Evolutionary conservation across 2,113 vertebrate genomes (phyloP).

Genomic region (Lophura nycthemera): DNA sequence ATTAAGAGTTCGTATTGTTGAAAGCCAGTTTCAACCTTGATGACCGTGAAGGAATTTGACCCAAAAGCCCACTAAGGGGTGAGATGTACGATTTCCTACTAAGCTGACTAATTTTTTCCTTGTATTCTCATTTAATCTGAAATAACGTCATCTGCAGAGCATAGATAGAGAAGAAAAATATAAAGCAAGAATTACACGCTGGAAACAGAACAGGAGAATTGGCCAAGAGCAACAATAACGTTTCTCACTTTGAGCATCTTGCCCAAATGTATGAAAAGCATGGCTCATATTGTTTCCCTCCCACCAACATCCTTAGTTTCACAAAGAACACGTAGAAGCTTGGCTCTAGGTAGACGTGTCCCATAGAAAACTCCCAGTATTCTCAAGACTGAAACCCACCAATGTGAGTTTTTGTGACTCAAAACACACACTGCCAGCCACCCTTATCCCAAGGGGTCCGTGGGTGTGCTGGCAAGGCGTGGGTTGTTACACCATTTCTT

Average conservation of each 20-base stretch:
- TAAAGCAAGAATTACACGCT: not conserved
- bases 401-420: not conserved
- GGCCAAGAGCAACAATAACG: constrained; percentile 36
- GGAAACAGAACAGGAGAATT: not conserved
- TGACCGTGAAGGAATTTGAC: not conserved
- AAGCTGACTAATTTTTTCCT: not conserved
- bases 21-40: not conserved
- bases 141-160: not conserved
- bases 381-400: not conserved
- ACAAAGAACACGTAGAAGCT: not conserved
- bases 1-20: not conserved
- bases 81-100: not conserved
- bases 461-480: not conserved
- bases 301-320: not conserved
- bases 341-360: not conserved
- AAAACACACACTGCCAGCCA: not conserved
- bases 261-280: not conserved
- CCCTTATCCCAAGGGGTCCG: not conserved
- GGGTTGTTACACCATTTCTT: not conserved
- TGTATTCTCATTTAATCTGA: constrained; percentile 12
- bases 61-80: not conserved
- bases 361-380: not conserved
- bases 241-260: not conserved
- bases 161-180: not conserved
- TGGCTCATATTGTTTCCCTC: not conserved